Evolutionary conservation across 2,888 invertebrate genomes (phyloP).

Genomic region (Graphium colonna): DNA sequence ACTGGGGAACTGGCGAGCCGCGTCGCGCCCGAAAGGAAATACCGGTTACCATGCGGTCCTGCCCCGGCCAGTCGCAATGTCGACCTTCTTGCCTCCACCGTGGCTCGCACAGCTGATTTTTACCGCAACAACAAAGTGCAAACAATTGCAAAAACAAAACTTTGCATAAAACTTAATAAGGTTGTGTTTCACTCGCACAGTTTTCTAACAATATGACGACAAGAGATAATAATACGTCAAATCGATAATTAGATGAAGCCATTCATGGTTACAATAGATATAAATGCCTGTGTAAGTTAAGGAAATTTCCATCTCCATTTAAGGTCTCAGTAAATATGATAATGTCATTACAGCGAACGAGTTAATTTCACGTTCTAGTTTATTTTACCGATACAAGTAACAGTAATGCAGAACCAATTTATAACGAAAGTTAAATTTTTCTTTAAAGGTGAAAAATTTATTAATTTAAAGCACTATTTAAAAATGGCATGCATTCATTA

Average conservation of each 20-base stretch:
- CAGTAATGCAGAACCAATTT: no score
- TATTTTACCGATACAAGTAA: neutral
- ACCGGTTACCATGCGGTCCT: conserved; percentile 69
- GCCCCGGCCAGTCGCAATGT: conserved; percentile 42
- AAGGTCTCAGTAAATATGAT: neutral
- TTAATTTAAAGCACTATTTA: no score
- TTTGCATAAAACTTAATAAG: neutral
- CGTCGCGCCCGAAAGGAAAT: conserved; percentile 58
- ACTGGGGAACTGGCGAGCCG: conserved; percentile 49
- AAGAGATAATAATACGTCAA: conserved; percentile 7
- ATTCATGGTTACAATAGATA: conserved; percentile 1
- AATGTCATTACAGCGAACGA: neutral
- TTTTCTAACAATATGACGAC: neutral
- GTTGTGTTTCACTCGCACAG: neutral
- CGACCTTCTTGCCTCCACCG: conserved; percentile 71
- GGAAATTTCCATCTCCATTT: neutral
- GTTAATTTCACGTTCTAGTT: neutral
- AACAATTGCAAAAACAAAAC: conserved; percentile 8
- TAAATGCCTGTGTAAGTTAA: neutral
- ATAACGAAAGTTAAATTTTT: no score
- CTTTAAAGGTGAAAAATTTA: no score
- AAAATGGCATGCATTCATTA: no score
- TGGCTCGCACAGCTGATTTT: conserved; percentile 58
- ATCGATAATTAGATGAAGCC: conserved; percentile 21
- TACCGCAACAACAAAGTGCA: conserved; percentile 26